Conservation (phyloP, 2,797 vertebrate genomes). For the Parauchenoglanis punctatus region DNA sequence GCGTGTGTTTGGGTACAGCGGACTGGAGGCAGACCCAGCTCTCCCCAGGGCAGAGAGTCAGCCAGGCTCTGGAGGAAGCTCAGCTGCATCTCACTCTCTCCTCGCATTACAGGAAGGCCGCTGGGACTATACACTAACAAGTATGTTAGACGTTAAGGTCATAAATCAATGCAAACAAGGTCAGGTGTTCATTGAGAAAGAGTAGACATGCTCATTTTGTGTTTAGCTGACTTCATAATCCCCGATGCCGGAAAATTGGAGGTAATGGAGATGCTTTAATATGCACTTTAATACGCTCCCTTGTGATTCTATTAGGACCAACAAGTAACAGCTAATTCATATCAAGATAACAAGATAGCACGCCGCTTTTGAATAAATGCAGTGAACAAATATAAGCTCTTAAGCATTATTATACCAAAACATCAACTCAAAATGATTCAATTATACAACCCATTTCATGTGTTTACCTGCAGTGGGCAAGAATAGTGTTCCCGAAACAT, state of each 20-base stretch:
- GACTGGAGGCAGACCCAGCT: conserved; percentile 62
- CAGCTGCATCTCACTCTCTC: conserved; percentile 46
- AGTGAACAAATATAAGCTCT: not conserved
- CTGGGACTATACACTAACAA: conserved; percentile 73
- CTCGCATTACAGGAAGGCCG: conserved; percentile 67
- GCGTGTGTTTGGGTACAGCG: conserved; percentile 25
- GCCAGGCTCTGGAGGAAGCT: conserved; percentile 69
- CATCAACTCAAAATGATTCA: not conserved
- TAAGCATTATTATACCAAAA: not conserved
- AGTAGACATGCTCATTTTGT: not conserved
- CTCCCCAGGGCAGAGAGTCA: conserved; percentile 62
- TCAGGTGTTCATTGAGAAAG: not conserved
- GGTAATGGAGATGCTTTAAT: not conserved
- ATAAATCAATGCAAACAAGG: conserved; percentile 14
- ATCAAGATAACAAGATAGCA: not conserved
- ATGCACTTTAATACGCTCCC: not conserved
- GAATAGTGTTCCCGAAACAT: not conserved
- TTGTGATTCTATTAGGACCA: not conserved
- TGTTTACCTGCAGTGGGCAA: not conserved
- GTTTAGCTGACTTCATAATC: not conserved
- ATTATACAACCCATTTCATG: not conserved
- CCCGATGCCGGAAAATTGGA: not conserved
- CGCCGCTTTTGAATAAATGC: not conserved
- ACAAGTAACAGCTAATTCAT: not conserved
- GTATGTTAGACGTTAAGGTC: conserved; percentile 66